Evolutionary conservation across 2,113 vertebrate species (phyloP).

Genomic region (Petrocephalus zakoni): DNA sequence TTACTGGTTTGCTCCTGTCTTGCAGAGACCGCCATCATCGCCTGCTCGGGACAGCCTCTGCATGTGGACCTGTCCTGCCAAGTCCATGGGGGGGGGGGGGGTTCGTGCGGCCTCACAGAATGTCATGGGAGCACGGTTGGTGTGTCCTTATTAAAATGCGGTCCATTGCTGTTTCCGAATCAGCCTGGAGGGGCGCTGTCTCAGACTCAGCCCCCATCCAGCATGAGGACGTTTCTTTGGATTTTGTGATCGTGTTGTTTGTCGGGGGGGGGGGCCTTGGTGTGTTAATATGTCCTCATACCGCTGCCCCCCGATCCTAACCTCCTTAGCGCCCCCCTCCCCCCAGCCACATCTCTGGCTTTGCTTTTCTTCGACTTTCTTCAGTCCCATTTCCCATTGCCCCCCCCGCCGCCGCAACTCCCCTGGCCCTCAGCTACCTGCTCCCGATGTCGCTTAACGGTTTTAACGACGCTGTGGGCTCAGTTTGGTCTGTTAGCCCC

Average conservation of each 20-base stretch:
- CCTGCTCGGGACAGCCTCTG: background rate
- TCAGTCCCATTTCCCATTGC: conserved; percentile 46
- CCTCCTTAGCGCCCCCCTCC: background rate
- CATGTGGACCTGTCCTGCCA: background rate
- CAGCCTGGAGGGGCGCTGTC: background rate
- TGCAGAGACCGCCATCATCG: background rate
- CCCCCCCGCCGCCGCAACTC: too few relatives aligned
- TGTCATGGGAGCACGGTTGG: background rate
- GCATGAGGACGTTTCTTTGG: background rate
- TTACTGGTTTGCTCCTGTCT: background rate
- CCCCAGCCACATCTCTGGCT: conserved; percentile 29
- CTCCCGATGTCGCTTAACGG: conserved; percentile 50
- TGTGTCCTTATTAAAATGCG: background rate
- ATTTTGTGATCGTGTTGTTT: background rate
- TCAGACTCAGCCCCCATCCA: conserved; percentile 8
- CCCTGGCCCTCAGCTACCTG: too few relatives aligned
- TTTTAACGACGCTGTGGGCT: conserved; percentile 50
- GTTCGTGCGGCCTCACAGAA: background rate
- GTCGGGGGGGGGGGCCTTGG: background rate
- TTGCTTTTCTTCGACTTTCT: too few relatives aligned
- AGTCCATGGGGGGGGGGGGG: background rate
- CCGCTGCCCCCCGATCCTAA: too few relatives aligned
- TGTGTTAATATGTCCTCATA: background rate
- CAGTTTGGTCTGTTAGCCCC: background rate
- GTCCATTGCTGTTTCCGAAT: background rate